These are phyloP conservation scores for Odobenus rosmarus DNA, from an alignment of 2,113 vertebrate genomes.

Conservation along the genomic window DNA sequence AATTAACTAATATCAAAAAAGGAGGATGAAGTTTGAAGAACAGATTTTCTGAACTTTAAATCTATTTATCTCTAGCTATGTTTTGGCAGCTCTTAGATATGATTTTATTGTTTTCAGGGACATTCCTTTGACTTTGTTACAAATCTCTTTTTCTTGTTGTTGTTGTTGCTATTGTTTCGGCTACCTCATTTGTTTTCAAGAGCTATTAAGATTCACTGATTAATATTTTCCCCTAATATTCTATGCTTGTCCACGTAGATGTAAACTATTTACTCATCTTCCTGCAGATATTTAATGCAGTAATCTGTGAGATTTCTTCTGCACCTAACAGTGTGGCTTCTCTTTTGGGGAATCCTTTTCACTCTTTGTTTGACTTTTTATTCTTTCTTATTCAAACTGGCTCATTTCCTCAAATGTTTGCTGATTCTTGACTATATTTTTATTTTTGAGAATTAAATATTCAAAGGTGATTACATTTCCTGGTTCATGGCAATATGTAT, in stretches of 20 bases:
- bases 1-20: not conserved
- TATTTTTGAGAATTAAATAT: not conserved
- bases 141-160: not conserved
- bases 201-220: not conserved
- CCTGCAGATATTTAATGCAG: not conserved
- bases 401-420: not conserved
- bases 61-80: not conserved
- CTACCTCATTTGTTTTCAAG: not conserved
- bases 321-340: not conserved
- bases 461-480: not conserved
- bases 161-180: not conserved
- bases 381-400: not conserved
- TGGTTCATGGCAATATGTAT: not conserved
- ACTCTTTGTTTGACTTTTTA: not conserved
- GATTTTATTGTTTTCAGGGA: not conserved
- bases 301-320: not conserved
- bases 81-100: not conserved
- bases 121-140: not conserved
- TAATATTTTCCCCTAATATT: not conserved
- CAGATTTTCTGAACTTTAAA: not conserved
- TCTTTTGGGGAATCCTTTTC: not conserved
- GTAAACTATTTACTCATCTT: not conserved
- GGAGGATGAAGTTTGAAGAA: not conserved
- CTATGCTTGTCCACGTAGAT: not conserved
- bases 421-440: not conserved